Base-by-base conservation (phyloP, 2,888 invertebrate species). In the Pasiphila rectangulata region DNA sequence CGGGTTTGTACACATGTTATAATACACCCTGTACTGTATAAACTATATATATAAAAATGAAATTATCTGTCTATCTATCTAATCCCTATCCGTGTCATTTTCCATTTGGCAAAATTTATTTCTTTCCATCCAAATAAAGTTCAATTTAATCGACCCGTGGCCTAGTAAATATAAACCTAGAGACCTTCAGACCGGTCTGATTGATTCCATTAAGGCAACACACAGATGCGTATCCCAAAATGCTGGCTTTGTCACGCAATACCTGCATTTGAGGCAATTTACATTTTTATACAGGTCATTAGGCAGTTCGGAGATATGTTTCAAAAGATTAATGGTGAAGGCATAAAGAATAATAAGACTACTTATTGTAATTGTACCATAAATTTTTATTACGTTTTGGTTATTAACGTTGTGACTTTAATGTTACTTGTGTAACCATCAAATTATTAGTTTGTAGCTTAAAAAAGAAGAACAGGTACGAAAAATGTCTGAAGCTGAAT, bases 171-270 rank as follows among this genome's bases (percentile, higher is more conserved):
- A 32, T 17, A 32, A 17, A 21, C 20, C 9, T 16, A 30, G 10
- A 70, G 65, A 56, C 57, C 57, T 60, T 72, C 77, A 69, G 70
- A 60, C 62, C 51, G 51, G 57, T 68, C 71, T 72, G 72, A 79
- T 81, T 68, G 75, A 79, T 78, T 79, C 80, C 81, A 84, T 86
- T 83, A 83, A 58, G 64, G 69, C 66, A 68, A 70, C 49, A 51
- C 45, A 51, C 40, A 49, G 73, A 72, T 72, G 66, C 56, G 54
- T 71, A 72, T 72, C 73, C 63, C 43, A 36, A 57, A 53, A 63
- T 46, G 51, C 56, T 43, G 44, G 46, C 24, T 46, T 46, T 24
- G 30, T 43, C 72, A 72, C 72, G 73, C 72, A 61, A 72, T 68
- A 60, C 62, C 56, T 67, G 65, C 73, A 72, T 72, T 70, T 72